Base-by-base conservation (phyloP, 64 coral and sea anemone genomes). In the Actinia tenebrosa region DNA sequence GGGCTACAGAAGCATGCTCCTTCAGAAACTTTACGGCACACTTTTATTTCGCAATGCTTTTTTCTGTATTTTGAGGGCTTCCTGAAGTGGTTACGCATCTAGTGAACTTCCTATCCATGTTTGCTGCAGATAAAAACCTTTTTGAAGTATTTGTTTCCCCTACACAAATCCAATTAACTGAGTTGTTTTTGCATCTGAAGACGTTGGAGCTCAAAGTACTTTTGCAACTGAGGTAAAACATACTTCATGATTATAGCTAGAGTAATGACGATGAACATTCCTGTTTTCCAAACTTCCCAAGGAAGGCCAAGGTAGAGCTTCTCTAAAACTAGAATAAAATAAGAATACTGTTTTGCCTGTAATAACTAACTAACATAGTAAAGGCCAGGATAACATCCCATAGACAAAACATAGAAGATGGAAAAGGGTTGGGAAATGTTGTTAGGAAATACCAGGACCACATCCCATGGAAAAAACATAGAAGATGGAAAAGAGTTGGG, bases 291-390 rank as follows among this genome's bases (percentile, higher is more conserved):
- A 6, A 82, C 62, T 45, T 87, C 84, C 79, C 84, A 87, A 14
- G 91, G 80, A 23, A 92, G 44, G 10, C 91, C 91, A 10, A 89
- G 17, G 30, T 89, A 89, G 2, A 92, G 87, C 59, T 86, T 83
- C 11, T 92, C 91, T 20, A 92, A 71, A 79, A 89, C 91, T 92
- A 53, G 45, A 89, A 89, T 17, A 17, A 43, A 66, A 84, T 13
- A 56, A 22, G 14, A 78, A 27, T 0, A 9, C 25, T 17, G 26
- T 15, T 59, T 7, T 37, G 59, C 80, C 58, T 44, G 0, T 58
- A 2, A 58, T 10, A 58, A 58, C 7, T 16, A 58, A 58, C 56
- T 10, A 58, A 58, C 10, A 58, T 10, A 8, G 47, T 8, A 50
- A 50, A 50, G 47, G 56, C 10, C 10, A 11, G 56, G 7, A 58